Percentiles rank a stretch among this genome's conserved stretches.
These are phyloP conservation scores for Cantharis flavilabris DNA, from an alignment of 2,888 invertebrate species.

Conservation along the genomic window DNA sequence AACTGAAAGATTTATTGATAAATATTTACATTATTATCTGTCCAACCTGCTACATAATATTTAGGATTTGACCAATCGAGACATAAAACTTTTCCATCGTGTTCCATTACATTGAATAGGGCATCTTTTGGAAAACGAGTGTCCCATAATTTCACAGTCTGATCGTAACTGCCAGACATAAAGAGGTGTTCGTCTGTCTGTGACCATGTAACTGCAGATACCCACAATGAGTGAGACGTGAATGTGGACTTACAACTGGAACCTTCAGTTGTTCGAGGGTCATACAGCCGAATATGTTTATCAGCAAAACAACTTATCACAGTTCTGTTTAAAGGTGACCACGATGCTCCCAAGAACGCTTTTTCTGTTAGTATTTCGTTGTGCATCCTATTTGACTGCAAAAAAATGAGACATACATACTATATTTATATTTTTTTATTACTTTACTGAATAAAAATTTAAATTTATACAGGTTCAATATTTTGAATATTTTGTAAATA, in stretches of 20 bases:
- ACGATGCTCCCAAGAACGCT: slow-evolving; percentile 85
- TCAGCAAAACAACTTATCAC: slow-evolving; percentile 90
- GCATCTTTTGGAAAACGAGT: slow-evolving; percentile 89
- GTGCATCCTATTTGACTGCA: slow-evolving; percentile 73
- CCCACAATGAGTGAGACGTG: slow-evolving; percentile 90
- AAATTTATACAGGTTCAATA: no score
- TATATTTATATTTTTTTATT: neutral
- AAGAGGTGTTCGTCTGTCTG: slow-evolving; percentile 80
- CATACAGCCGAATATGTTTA: slow-evolving; percentile 87
- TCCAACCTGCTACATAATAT: slow-evolving; percentile 87
- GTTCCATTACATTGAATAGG: slow-evolving; percentile 89
- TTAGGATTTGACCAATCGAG: slow-evolving; percentile 92
- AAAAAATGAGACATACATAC: neutral
- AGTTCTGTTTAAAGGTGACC: slow-evolving; percentile 75
- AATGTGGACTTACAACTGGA: slow-evolving; percentile 85
- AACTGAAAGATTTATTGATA: slow-evolving; percentile 61
- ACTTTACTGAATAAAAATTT: neutral
- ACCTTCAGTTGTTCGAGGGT: slow-evolving; percentile 88
- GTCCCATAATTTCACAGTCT: slow-evolving; percentile 94
- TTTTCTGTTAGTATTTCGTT: slow-evolving; percentile 86
- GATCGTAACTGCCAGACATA: slow-evolving; percentile 91
- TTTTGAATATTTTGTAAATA: no score
- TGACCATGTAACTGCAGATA: slow-evolving; percentile 90
- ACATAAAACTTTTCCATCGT: slow-evolving; percentile 90
- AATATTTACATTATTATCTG: slow-evolving; percentile 90